phyloP scores from a whole-genome alignment of 1,140 invertebrate species.

The Gryllus bimaculatus region DNA sequence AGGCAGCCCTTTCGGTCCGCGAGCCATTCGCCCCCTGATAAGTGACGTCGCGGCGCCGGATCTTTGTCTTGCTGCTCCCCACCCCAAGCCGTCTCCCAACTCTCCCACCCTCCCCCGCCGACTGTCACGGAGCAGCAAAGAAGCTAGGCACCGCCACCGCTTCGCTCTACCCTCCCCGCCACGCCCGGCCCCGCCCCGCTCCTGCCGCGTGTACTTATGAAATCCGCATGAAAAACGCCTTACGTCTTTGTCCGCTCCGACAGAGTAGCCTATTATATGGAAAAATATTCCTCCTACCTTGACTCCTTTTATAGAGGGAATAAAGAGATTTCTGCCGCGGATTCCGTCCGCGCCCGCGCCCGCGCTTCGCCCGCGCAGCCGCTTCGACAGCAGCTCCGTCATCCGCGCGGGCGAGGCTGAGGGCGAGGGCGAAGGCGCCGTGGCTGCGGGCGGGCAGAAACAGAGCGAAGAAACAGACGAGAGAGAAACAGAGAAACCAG shows the following conservation, averaged over 20 bases:
- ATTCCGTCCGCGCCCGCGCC: not conserved
- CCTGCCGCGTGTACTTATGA: not conserved
- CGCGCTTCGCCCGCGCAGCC: not conserved
- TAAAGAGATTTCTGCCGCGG: slow-evolving; percentile 3
- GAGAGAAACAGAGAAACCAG: too few relatives aligned
- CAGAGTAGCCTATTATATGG: slow-evolving; percentile 4
- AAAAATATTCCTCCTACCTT: slow-evolving; percentile 5
- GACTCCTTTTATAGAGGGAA: slow-evolving; percentile 4
- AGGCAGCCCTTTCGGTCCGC: too few relatives aligned
- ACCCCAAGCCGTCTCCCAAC: too few relatives aligned
- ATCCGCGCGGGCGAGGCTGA: not conserved
- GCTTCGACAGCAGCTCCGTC: not conserved
- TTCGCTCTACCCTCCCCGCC: too few relatives aligned
- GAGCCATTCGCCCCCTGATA: too few relatives aligned
- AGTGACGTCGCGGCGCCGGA: not conserved
- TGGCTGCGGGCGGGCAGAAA: not conserved
- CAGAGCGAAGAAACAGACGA: too few relatives aligned
- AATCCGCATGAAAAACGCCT: slow-evolving; percentile 3
- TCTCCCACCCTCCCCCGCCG: too few relatives aligned
- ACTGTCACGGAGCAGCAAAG: too few relatives aligned
- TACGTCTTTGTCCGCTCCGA: slow-evolving; percentile 2
- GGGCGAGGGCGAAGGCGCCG: too few relatives aligned
- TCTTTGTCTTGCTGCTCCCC: not conserved
- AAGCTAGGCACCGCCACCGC: not conserved
- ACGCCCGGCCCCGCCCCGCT: too few relatives aligned